Percentiles rank a stretch among this genome's conserved stretches.
These are phyloP conservation scores for Triplophysa bombifrons DNA, from an alignment of 2,797 vertebrate genomes.

Conservation along the genomic window DNA sequence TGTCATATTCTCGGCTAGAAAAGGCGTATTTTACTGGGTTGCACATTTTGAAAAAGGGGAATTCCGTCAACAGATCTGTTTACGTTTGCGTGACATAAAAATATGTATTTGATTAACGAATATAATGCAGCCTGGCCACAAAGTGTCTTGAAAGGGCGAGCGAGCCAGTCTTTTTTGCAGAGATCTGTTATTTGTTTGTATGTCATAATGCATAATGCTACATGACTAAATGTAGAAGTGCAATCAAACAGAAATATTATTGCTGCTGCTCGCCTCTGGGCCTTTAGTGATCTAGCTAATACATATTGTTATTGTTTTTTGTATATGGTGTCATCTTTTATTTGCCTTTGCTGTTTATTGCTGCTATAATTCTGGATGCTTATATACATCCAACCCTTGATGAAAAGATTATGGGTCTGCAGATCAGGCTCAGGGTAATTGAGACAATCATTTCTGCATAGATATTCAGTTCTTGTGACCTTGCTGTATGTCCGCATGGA, in stretches of 20 bases:
- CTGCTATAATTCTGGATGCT: not conserved
- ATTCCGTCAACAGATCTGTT: not conserved
- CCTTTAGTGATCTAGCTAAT: conserved; percentile 25
- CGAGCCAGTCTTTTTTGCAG: not conserved
- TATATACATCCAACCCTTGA: not conserved
- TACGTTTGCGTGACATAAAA: not conserved
- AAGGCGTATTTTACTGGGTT: too few relatives aligned
- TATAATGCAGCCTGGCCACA: not conserved
- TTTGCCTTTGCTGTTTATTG: not conserved
- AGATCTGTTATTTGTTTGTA: not conserved
- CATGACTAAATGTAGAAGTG: not conserved
- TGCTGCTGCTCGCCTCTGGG: not conserved
- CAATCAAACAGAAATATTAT: conserved; percentile 3
- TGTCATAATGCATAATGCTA: not conserved
- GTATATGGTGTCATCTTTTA: conserved; percentile 8
- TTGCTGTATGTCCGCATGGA: not conserved
- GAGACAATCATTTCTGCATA: not conserved
- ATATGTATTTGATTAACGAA: not conserved
- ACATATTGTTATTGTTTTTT: not conserved
- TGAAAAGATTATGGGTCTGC: not conserved
- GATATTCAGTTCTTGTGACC: not conserved
- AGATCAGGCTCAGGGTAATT: not conserved
- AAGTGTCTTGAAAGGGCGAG: not conserved
- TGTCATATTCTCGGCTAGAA: too few relatives aligned
- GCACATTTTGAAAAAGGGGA: not conserved